A percentile compares a stretch with the other conserved stretches of the same genome.
Conservation (phyloP, 1,140 invertebrate species). For the Potamilus streckersoni region DNA sequence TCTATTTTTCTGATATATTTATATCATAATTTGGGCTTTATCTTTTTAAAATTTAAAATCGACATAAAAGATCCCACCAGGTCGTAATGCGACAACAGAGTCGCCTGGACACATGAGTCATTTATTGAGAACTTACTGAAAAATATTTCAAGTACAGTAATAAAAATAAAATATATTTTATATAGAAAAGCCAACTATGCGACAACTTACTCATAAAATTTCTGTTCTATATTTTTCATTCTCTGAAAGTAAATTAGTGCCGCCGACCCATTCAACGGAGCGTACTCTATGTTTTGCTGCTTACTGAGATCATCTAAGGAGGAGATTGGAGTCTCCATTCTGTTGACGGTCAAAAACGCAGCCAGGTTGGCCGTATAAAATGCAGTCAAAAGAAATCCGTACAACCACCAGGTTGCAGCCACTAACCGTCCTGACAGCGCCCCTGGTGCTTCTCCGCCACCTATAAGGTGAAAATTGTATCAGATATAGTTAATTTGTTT, state of each 20-base stretch:
- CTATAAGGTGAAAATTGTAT: conserved; percentile 64
- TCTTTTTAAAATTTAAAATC: too few relatives aligned
- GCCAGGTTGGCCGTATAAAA: conserved; percentile 98
- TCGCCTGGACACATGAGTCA: neutral
- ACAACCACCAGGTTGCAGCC: conserved; percentile 97
- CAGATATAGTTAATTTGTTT: too few relatives aligned
- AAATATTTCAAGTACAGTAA: too few relatives aligned
- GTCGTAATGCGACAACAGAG: neutral
- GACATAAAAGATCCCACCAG: neutral
- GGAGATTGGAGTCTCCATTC: conserved; percentile 87
- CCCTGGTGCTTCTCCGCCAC: conserved; percentile 92
- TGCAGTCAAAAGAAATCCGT: conserved; percentile 98
- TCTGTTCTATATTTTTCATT: conserved; percentile 95
- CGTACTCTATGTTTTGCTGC: conserved; percentile 96
- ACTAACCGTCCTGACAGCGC: conserved; percentile 87
- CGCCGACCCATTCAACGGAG: conserved; percentile 83
- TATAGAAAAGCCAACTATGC: neutral
- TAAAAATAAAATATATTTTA: neutral
- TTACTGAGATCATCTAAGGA: conserved; percentile 90
- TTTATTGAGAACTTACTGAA: neutral
- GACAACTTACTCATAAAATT: conserved; percentile 87
- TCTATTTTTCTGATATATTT: too few relatives aligned
- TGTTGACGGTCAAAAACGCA: conserved; percentile 91
- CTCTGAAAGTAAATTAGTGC: conserved; percentile 94
- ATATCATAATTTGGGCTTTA: too few relatives aligned